phyloP scores from a whole-genome alignment of 2,888 invertebrate species.

The Chymomyza fuscimana region DNA sequence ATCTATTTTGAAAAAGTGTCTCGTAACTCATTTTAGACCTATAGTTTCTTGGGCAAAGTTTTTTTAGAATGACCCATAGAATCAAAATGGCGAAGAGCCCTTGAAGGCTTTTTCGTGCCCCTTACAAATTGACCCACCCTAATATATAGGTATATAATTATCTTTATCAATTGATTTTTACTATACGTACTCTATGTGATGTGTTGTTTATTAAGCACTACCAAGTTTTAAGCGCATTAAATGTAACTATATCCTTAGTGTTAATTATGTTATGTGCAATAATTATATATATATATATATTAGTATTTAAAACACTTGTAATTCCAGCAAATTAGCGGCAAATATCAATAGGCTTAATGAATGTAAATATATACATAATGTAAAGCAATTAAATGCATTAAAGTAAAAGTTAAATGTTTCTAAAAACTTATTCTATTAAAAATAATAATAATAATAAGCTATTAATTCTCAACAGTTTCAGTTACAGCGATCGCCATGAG shows the following conservation, averaged over 20 bases:
- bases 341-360: conserved; percentile 39
- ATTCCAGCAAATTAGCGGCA: conserved; percentile 30
- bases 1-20: too few relatives aligned
- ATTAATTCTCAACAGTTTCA: conserved; percentile 35
- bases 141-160: conserved; percentile 14
- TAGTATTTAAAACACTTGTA: conserved; percentile 19
- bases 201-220: conserved; percentile 43
- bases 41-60: too few relatives aligned
- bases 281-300: conserved; percentile 18
- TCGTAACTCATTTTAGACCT: too few relatives aligned
- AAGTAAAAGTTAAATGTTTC: not conserved
- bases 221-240: conserved; percentile 33
- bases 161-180: not conserved
- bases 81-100: too few relatives aligned
- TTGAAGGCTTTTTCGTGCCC: too few relatives aligned
- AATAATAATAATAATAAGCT: not conserved
- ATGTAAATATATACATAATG: not conserved
- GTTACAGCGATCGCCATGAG: conserved; percentile 51
- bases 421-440: not conserved
- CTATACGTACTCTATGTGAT: conserved; percentile 45
- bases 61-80: too few relatives aligned
- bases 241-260: not conserved
- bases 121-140: too few relatives aligned
- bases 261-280: conserved; percentile 27
- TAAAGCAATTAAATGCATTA: not conserved